Percentiles rank a stretch among this genome's conserved stretches.
These are phyloP conservation scores for Furnarius figulus DNA, from an alignment of 2,113 vertebrate genomes.

Conservation along the genomic window DNA sequence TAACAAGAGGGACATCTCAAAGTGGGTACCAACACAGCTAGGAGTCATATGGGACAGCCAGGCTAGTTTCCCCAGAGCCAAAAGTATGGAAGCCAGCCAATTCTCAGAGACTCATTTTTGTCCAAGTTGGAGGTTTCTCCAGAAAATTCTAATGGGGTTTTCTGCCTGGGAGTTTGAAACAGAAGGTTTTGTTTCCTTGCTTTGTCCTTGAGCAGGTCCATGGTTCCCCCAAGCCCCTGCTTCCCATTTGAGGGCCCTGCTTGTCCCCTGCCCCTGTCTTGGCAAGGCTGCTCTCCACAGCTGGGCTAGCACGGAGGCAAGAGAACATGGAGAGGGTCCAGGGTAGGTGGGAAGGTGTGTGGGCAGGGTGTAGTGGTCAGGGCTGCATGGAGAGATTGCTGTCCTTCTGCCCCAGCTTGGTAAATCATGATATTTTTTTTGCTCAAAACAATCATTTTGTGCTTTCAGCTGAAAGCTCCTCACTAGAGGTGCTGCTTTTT, in stretches of 20 bases:
- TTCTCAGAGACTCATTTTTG: neutral
- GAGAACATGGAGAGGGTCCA: accelerated
- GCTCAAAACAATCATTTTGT: neutral
- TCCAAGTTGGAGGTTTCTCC: neutral
- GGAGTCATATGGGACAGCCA: neutral
- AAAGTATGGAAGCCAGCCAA: neutral
- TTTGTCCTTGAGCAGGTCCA: neutral
- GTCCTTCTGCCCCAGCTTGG: neutral
- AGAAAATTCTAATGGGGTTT: neutral
- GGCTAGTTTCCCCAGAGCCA: neutral
- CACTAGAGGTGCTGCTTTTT: neutral
- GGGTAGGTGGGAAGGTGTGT: no score
- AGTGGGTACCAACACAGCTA: neutral
- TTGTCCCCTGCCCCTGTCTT: neutral
- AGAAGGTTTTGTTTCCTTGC: neutral
- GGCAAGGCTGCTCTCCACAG: neutral
- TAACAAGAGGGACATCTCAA: neutral
- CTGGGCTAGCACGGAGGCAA: neutral
- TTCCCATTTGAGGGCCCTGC: neutral
- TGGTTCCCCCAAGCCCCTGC: neutral
- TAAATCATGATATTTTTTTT: neutral
- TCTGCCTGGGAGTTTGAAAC: neutral
- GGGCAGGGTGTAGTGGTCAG: neutral
- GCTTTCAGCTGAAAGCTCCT: neutral
- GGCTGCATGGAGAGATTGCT: neutral